Evolutionary conservation across 2,797 vertebrate species (phyloP).

Genomic region (Linurgus olivaceus): DNA sequence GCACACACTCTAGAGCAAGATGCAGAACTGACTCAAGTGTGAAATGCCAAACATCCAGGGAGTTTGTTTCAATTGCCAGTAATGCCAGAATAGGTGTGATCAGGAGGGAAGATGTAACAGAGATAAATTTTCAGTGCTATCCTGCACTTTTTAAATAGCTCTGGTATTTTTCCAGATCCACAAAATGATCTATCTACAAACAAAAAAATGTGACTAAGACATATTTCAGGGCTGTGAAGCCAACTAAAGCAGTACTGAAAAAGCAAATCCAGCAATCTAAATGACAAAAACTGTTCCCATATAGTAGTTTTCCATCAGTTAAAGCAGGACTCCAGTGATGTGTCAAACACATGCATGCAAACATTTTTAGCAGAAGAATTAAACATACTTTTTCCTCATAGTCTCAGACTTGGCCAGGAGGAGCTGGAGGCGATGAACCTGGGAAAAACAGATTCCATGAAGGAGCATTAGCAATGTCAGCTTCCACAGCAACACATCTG

Average conservation of each 20-base stretch:
- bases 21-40: not conserved
- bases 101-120: not conserved
- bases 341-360: not conserved
- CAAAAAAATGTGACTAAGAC: not conserved
- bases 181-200: not conserved
- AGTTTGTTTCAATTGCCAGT: not conserved
- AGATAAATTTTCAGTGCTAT: not conserved
- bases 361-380: not conserved
- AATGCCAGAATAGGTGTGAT: not conserved
- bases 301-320: not conserved
- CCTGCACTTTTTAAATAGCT: not conserved
- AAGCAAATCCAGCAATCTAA: not conserved
- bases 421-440: conserved; percentile 81
- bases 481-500: not conserved
- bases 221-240: not conserved
- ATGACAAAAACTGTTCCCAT: not conserved
- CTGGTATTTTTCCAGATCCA: not conserved
- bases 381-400: conserved; percentile 83
- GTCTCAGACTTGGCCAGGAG: conserved; percentile 80
- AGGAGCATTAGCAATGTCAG: not conserved
- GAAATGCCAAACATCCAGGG: not conserved
- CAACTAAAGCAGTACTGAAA: not conserved
- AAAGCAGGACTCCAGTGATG: not conserved
- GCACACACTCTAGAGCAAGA: not conserved
- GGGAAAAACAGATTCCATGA: not conserved